These are phyloP conservation scores for Melopsittacus undulatus DNA, from an alignment of 2,797 vertebrate genomes.

Conservation along the genomic window DNA sequence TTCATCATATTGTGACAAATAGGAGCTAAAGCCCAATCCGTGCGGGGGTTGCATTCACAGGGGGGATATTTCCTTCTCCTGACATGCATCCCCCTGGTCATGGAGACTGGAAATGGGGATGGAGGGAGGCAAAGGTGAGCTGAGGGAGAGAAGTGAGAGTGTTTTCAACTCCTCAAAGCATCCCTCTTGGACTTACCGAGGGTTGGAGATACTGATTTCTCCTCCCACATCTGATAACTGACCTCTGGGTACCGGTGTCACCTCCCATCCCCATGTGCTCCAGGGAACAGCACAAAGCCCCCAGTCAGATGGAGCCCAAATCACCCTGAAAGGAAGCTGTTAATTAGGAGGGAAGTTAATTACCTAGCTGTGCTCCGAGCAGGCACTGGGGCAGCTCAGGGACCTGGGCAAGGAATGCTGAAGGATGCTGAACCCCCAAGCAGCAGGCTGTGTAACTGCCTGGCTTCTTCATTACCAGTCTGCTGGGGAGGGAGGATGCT, in stretches of 20 bases:
- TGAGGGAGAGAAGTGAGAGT: neutral
- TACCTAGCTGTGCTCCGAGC: neutral
- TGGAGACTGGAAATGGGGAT: neutral
- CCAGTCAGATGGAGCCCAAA: neutral
- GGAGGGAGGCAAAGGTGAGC: neutral
- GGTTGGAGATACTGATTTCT: neutral
- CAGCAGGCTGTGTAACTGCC: neutral
- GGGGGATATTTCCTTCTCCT: neutral
- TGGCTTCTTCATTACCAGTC: neutral
- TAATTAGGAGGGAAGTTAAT: neutral
- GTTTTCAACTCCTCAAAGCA: neutral
- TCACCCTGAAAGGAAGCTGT: neutral
- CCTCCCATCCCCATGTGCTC: neutral
- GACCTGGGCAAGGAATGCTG: neutral
- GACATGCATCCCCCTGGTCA: rapidly evolving
- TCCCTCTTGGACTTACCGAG: neutral
- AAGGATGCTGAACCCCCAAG: neutral
- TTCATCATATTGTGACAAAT: neutral
- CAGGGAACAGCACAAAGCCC: neutral
- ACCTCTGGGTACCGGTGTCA: neutral
- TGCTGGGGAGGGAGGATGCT: neutral
- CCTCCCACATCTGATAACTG: neutral
- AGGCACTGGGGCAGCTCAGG: neutral
- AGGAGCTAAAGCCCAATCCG: neutral
- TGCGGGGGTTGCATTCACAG: rapidly evolving